Conservation (phyloP, 2,888 invertebrate species). For the Drosophila pseudotalamancana region DNA sequence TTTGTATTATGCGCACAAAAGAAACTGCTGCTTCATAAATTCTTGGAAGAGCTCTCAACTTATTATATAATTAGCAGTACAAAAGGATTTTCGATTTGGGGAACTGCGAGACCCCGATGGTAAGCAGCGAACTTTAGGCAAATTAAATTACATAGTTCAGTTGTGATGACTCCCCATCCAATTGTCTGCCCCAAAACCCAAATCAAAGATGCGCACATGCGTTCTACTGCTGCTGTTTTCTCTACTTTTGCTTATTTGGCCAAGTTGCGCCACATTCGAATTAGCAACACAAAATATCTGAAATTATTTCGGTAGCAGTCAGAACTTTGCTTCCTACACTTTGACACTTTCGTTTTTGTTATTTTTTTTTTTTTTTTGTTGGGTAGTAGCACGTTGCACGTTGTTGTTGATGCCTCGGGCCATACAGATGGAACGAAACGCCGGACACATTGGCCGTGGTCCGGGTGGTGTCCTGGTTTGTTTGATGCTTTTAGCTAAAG, state of each 20-base stretch:
- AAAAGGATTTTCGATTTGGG: constrained; percentile 60
- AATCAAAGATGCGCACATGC: constrained; percentile 71
- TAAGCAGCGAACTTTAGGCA: constrained; percentile 62
- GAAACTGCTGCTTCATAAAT: neutral
- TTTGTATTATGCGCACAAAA: neutral
- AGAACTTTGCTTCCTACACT: constrained; percentile 68
- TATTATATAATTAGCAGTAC: constrained; percentile 68
- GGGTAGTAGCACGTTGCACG: constrained; percentile 51
- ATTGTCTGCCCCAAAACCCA: constrained; percentile 21
- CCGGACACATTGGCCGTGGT: constrained; percentile 55
- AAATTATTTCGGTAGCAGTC: constrained; percentile 74
- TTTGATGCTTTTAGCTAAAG: constrained; percentile 80
- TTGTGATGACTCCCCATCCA: constrained; percentile 28
- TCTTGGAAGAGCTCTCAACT: constrained; percentile 22
- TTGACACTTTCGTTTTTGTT: constrained; percentile 73
- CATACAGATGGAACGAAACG: constrained; percentile 61
- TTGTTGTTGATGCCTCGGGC: constrained; percentile 62
- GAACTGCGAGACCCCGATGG: constrained; percentile 3
- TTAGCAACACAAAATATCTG: constrained; percentile 80
- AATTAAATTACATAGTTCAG: constrained; percentile 74
- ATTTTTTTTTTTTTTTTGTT: constrained; percentile 33
- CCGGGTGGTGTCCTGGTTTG: constrained; percentile 48
- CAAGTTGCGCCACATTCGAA: constrained; percentile 70
- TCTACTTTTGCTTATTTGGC: constrained; percentile 34
- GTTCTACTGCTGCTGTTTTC: constrained; percentile 20